Evolutionary conservation across 2,888 invertebrate species (phyloP).

Genomic region (Pyrochroa serraticornis): DNA sequence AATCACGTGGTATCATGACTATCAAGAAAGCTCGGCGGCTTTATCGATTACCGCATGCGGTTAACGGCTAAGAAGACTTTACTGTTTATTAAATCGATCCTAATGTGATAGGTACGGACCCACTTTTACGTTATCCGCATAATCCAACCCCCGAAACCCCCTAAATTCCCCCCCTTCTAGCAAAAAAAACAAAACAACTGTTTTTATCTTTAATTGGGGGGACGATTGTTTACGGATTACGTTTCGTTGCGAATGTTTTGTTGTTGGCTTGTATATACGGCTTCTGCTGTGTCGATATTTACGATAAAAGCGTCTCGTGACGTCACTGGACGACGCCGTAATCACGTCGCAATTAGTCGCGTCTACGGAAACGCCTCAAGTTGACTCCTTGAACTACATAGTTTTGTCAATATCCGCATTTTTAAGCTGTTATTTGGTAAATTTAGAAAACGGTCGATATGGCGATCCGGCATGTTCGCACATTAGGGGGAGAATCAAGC

Average conservation of each 20-base stretch:
- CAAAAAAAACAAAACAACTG: background rate
- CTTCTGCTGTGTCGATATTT: background rate
- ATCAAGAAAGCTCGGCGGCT: conserved; percentile 27
- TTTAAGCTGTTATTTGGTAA: background rate
- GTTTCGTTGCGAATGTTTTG: no score
- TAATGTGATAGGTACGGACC: conserved; percentile 46
- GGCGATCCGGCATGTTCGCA: background rate
- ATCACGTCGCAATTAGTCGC: conserved; percentile 43
- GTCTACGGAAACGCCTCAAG: background rate
- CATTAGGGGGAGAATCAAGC: no score
- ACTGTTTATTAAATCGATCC: conserved; percentile 44
- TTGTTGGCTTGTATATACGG: no score
- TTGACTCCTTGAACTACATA: conserved; percentile 8
- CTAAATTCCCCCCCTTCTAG: background rate
- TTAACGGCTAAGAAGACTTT: conserved; percentile 29
- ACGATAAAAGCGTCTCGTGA: conserved; percentile 6
- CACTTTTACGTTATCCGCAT: conserved; percentile 38
- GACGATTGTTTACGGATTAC: no score
- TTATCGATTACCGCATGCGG: conserved; percentile 42
- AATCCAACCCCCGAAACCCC: conserved; percentile 1
- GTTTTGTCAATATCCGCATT: conserved; percentile 44
- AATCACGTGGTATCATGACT: conserved; percentile 36
- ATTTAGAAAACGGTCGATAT: background rate
- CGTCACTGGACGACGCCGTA: conserved; percentile 32
- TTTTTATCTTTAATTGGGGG: no score